Base-by-base conservation (phyloP, 2,113 vertebrate genomes). In the Petaurus breviceps region DNA sequence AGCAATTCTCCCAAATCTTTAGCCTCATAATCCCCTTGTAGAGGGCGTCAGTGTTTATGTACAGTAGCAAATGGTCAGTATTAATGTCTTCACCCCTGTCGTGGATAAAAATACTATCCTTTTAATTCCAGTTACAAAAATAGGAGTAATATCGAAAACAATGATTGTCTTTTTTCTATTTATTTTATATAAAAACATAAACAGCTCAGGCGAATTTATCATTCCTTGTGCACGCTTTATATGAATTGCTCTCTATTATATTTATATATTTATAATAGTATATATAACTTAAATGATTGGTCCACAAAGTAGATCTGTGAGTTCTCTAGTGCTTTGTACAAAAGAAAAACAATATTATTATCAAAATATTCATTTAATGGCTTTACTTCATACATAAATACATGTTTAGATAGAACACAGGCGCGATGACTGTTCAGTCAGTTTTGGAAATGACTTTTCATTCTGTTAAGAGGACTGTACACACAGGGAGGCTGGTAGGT, bases 331-430 rank as follows among this genome's bases (percentile, higher is more conserved):
- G 99, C 99, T 99, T 99, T 98, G 98, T 99, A 99, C 98, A 99
- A 99, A 99, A 99, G 99, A 99, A 99, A 99, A 99, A 99, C 99
- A 99, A 99, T 99, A 99, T 99, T 99, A 99, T 99, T 99, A 99
- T 99, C 99, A 99, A 99, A 99, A 99, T 99, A 99, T 99, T 99
- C 99, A 99, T 99, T 99, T 99, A 99, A 99, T 99, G 99, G 99
- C 99, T 99, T 99, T 99, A 99, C 99, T 99, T 99, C 99, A 99
- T 99, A 99, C 99, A 99, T 99, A 99, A 99, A 99, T 99, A 99
- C 99, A 99, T 99, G 99, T 99, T 99, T 99, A 98, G 99, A 98
- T 99, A 98, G 98, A 99, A 99, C 99, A 99, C 99, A 99, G 99
- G 99, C 99, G 99, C 98, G 96, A 99, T 99, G 99, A 99, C 99